Evolutionary conservation across 2,888 invertebrate genomes (phyloP).

Genomic region (Netelia virgata): DNA sequence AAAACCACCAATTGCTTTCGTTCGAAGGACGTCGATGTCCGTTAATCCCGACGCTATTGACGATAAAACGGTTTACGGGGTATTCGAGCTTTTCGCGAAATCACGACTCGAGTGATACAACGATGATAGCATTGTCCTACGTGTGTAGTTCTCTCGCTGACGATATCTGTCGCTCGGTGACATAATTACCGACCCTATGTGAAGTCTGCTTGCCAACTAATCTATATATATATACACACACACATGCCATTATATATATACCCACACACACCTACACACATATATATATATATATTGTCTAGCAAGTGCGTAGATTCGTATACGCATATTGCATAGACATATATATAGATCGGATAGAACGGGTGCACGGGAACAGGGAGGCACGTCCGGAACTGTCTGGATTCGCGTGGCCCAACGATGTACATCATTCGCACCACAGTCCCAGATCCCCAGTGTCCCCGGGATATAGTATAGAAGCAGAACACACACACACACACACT

Average conservation of each 20-base stretch:
- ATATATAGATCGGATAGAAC: not conserved
- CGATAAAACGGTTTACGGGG: not conserved
- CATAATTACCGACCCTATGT: conserved; percentile 73
- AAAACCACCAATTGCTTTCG: too few species aligned
- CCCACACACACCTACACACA: not conserved
- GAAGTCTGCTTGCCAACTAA: conserved; percentile 27
- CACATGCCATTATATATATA: too few species aligned
- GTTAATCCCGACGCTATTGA: not conserved
- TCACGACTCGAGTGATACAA: not conserved
- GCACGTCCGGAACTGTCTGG: conserved; percentile 18
- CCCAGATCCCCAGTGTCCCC: conserved; percentile 11
- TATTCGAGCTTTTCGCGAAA: not conserved
- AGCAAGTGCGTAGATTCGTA: not conserved
- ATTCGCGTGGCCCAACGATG: conserved; percentile 17
- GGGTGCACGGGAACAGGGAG: conserved; percentile 34
- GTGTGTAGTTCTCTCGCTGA: not conserved
- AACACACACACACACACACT: conserved; percentile 14
- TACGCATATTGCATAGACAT: not conserved
- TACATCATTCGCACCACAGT: conserved; percentile 54
- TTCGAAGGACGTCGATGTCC: too few species aligned
- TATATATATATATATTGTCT: not conserved
- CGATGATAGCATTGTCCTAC: conserved; percentile 5
- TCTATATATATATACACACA: not conserved
- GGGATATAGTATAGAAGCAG: not conserved
- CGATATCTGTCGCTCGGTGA: conserved; percentile 33